Conservation (phyloP, 2,888 invertebrate species). For the Synanthedon formicaeformis region DNA sequence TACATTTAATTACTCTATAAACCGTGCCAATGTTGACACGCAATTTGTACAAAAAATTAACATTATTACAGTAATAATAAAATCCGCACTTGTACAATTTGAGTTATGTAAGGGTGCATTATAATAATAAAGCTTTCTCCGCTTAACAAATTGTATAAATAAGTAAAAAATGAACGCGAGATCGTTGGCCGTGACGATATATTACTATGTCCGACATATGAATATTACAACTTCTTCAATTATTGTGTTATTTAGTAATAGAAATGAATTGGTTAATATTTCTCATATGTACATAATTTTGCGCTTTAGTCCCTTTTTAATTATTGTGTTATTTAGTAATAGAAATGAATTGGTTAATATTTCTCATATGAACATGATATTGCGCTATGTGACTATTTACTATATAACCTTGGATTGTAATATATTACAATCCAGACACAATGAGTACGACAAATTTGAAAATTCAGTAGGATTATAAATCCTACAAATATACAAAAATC, state of each 20-base stretch:
- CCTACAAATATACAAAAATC: too few relatives aligned
- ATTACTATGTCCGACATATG: conserved; percentile 27
- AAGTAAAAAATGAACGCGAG: conserved; percentile 32
- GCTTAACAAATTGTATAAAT: conserved; percentile 34
- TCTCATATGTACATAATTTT: background rate
- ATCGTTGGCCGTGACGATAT: conserved; percentile 45
- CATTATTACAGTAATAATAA: background rate
- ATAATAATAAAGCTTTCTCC: conserved; percentile 41
- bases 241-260: background rate
- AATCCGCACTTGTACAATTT: background rate
- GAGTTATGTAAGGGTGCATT: background rate
- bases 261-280: background rate
- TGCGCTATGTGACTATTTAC: too few relatives aligned
- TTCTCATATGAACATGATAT: too few relatives aligned
- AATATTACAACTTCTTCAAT: conserved; percentile 18
- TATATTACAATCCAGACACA: too few relatives aligned
- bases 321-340: too few relatives aligned
- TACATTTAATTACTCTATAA: too few relatives aligned
- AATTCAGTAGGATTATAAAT: too few relatives aligned
- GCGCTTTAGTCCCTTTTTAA: too few relatives aligned
- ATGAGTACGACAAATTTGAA: too few relatives aligned
- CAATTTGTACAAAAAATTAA: background rate
- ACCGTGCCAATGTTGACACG: conserved; percentile 1
- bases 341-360: too few relatives aligned
- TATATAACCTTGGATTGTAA: too few relatives aligned